Conservation (phyloP, 2,113 vertebrate genomes). For the Saccopteryx bilineata region DNA sequence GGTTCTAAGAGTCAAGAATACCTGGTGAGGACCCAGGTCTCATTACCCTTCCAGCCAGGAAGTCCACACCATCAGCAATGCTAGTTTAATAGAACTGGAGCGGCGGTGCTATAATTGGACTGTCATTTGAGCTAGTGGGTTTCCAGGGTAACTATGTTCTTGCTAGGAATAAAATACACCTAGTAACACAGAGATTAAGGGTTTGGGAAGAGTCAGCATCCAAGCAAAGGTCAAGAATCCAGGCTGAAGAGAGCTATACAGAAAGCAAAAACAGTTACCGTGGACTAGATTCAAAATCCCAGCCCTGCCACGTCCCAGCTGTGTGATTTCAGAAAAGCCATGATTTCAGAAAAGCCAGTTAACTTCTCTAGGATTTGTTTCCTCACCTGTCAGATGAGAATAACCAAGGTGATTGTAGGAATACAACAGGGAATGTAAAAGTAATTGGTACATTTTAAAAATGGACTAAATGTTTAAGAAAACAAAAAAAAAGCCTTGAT, state of each 20-base stretch:
- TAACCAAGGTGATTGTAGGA: not conserved
- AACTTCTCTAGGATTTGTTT: not conserved
- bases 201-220: conserved; percentile 42
- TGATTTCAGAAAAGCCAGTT: not conserved
- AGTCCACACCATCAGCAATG: conserved; percentile 82
- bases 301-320: not conserved
- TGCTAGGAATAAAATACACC: conserved; percentile 87
- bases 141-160: conserved; percentile 89
- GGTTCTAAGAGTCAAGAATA: not conserved
- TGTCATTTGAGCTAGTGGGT: conserved; percentile 86
- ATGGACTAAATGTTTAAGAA: not conserved
- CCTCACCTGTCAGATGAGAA: conserved; percentile 15
- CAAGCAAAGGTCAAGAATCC: conserved; percentile 59
- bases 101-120: conserved; percentile 85
- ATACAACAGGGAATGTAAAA: not conserved
- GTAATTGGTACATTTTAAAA: not conserved
- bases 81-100: conserved; percentile 88
- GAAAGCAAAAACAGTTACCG: not conserved
- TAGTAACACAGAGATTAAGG: conserved; percentile 83
- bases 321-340: not conserved
- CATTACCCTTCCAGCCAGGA: conserved; percentile 83
- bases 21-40: conserved; percentile 81
- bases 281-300: not conserved
- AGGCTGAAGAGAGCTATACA: not conserved
- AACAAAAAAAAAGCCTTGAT: not conserved